Base-by-base conservation (phyloP, 2,888 invertebrate genomes). In the Volucella bombylans region DNA sequence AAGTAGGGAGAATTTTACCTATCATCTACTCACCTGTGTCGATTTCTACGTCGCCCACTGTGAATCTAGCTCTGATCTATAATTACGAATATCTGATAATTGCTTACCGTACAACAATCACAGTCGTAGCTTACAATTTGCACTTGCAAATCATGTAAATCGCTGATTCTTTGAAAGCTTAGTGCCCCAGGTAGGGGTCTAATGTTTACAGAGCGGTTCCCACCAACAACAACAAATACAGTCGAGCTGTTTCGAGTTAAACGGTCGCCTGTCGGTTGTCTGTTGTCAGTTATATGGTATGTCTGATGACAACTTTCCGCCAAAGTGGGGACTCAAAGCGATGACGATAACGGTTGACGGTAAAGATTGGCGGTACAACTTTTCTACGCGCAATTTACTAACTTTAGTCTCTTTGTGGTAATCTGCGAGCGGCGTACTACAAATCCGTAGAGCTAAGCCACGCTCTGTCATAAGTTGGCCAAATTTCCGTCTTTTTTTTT, bases 381-480 rank as follows among this genome's bases (percentile, higher is more conserved):
- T 78, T 69, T 49, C 57, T 71, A 43, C 69, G 69, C 69, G 59
- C 14, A 43, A 62, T 57, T 50, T 62, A 41, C 62, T 64, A 78
- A 71, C 55, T 78, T 78, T 78, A 78, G 78, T 78, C 69, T 78
- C 57, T 69, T 64, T 23, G 57, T 50, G 78, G 69, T 64, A 41
- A 64, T 69, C 78, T 55, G 31, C 43, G 11, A 31, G 31, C 43
- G n/a, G 15, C 54, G 69, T 57, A 38, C 14, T 14, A 50, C 18
- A 23, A 39, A 64, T 38, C 43, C 41, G 73, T 41, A 11, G 23
- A 64, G 23, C 54, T 31, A 6, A 31, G 31, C 4, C 6, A 31
- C 54, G 23, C 54, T 54, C 31, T 31, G 23, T 54, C 12, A 10
- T 11, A n/a, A 54, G 11, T 38, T 38, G 55, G n/a, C 38, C 8